phyloP scores from a whole-genome alignment of 2,888 invertebrate genomes.

The Drosophila mulleri region DNA sequence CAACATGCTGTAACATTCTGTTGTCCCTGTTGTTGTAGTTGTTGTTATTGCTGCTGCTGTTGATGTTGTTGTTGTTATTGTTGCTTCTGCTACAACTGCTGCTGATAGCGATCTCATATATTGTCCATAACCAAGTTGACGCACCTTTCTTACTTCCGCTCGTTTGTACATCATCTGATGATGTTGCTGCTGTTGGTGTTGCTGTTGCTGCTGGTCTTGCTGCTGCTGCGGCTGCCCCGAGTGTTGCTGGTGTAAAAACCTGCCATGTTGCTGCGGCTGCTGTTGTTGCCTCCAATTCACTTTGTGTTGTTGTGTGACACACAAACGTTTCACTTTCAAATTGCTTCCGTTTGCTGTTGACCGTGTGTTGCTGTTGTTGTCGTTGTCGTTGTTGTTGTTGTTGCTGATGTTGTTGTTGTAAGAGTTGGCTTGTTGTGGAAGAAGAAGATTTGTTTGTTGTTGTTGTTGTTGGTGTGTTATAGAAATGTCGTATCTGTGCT shows the following conservation, averaged over 20 bases:
- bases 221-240: constrained; percentile 15
- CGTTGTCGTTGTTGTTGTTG: constrained; percentile 56
- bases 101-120: constrained; percentile 60
- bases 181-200: constrained; percentile 39
- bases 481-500: constrained; percentile 85
- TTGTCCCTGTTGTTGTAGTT: constrained; percentile 24
- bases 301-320: constrained; percentile 61
- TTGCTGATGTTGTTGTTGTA: constrained; percentile 56
- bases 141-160: constrained; percentile 58
- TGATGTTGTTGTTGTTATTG: constrained; percentile 8
- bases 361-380: constrained; percentile 60
- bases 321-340: constrained; percentile 68
- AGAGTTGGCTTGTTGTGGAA: constrained; percentile 73
- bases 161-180: constrained; percentile 70
- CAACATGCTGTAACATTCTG: constrained; percentile 44
- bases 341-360: constrained; percentile 73
- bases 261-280: constrained; percentile 55
- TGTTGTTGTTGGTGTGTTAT: constrained; percentile 81
- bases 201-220: constrained; percentile 35
- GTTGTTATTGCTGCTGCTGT: constrained; percentile 11
- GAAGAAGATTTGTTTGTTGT: constrained; percentile 67
- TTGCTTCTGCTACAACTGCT: constrained; percentile 24
- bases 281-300: constrained; percentile 46
- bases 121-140: constrained; percentile 66
- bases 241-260: constrained; percentile 30